Conservation (phyloP, 2,797 vertebrate genomes). For the Tachyglossus aculeatus region DNA sequence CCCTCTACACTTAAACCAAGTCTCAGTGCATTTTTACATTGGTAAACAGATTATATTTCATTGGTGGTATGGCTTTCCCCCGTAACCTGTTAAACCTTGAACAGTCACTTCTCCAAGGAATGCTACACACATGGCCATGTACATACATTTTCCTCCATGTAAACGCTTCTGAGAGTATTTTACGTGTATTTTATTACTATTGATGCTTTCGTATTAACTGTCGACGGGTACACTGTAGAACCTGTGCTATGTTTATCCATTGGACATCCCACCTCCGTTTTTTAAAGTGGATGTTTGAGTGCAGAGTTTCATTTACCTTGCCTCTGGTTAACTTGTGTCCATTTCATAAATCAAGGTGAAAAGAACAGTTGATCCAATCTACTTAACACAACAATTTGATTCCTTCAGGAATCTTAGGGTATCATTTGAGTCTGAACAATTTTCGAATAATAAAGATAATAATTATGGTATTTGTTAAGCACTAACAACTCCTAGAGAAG, state of each 20-base stretch:
- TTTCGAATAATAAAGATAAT: too few species aligned
- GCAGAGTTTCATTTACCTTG: slow-evolving; percentile 41
- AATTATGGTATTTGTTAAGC: too few species aligned
- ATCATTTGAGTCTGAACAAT: too few species aligned
- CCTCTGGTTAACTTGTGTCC: slow-evolving; percentile 29
- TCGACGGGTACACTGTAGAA: slow-evolving; percentile 60
- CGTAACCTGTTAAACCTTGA: slow-evolving; percentile 48
- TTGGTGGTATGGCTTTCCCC: slow-evolving; percentile 10
- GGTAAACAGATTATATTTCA: slow-evolving; percentile 57
- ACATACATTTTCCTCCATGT: slow-evolving; percentile 29
- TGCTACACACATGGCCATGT: slow-evolving; percentile 26
- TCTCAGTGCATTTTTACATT: too few species aligned
- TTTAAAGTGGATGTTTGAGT: slow-evolving; percentile 62
- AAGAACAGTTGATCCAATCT: too few species aligned
- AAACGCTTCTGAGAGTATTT: slow-evolving; percentile 55
- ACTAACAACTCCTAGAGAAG: too few species aligned
- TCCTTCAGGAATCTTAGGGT: too few species aligned
- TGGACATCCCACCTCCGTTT: slow-evolving; percentile 53
- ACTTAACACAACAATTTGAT: too few species aligned
- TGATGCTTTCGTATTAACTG: slow-evolving; percentile 53
- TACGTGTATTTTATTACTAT: slow-evolving; percentile 50
- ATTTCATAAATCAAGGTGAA: slow-evolving; percentile 52
- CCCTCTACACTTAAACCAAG: too few species aligned
- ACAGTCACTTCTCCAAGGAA: slow-evolving; percentile 60
- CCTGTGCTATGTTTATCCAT: slow-evolving; percentile 54